These are phyloP conservation scores for Lasioglossum leucozonium DNA, from an alignment of 2,888 invertebrate genomes.

Conservation along the genomic window DNA sequence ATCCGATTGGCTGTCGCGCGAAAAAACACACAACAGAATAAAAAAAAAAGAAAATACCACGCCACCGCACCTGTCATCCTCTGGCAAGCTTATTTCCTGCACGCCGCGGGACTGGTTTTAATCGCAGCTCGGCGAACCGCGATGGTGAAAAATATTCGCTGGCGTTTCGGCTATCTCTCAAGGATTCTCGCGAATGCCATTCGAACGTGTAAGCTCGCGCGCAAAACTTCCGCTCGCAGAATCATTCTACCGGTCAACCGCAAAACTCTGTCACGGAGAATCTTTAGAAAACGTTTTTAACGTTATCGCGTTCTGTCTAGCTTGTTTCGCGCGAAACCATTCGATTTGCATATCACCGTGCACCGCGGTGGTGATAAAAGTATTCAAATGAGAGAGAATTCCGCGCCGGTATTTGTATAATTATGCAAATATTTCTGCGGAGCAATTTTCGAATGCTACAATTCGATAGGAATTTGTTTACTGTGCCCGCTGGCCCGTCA, in stretches of 20 bases:
- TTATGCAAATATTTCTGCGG: constrained; percentile 1
- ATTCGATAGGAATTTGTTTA: neutral
- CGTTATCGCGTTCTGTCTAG: neutral
- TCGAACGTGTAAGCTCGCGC: neutral
- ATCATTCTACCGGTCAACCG: neutral
- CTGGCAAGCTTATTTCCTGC: constrained; percentile 10
- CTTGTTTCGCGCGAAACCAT: neutral
- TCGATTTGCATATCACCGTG: neutral
- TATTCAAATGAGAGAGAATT: constrained; percentile 6
- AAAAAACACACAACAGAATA: neutral
- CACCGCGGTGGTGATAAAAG: neutral
- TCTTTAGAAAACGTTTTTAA: neutral
- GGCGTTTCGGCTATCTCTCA: neutral
- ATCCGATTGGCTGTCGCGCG: constrained; percentile 27
- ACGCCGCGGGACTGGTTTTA: neutral
- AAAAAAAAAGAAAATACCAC: neutral
- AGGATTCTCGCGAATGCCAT: neutral
- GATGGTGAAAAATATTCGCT: neutral
- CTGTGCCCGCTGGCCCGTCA: no score
- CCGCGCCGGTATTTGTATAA: constrained; percentile 1
- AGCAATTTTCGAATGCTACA: neutral
- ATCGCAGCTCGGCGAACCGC: constrained; percentile 14
- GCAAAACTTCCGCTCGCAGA: neutral
- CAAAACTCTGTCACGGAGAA: neutral
- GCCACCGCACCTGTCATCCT: neutral